A percentile compares a stretch with the other conserved stretches of the same genome.
Evolutionary conservation across 2,113 vertebrate genomes (phyloP).

Genomic region (Campylorhamphus procurvoides): DNA sequence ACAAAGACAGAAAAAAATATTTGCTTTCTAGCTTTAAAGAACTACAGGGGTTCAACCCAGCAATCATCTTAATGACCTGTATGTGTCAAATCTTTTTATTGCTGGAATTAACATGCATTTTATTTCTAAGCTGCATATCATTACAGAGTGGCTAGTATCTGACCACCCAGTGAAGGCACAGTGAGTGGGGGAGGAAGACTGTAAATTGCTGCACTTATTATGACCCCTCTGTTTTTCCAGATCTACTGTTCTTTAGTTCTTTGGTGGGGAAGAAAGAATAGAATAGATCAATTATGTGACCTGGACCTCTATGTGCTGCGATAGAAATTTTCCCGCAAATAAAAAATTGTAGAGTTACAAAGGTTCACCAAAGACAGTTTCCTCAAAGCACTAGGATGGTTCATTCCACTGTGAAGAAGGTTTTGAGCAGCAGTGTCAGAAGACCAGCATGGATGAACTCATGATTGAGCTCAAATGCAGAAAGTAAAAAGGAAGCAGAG

Average conservation of each 20-base stretch:
- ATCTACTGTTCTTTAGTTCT: neutral
- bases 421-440: neutral
- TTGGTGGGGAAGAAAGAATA: neutral
- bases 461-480: neutral
- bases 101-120: neutral
- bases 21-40: slow-evolving; percentile 9
- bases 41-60: neutral
- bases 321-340: neutral
- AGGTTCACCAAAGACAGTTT: neutral
- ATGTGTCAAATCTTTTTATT: neutral
- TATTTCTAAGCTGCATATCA: neutral
- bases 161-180: neutral
- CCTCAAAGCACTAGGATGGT: neutral
- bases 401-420: neutral
- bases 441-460: neutral
- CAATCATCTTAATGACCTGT: neutral
- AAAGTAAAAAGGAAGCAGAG: neutral
- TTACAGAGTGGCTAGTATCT: neutral
- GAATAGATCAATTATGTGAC: neutral
- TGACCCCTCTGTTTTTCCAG: neutral
- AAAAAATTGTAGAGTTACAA: neutral
- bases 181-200: neutral
- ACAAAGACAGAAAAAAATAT: neutral
- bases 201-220: neutral
- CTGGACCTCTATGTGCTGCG: neutral